Evolutionary conservation across 2,888 invertebrate genomes (phyloP).

Genomic region (Zelleria hepariella): DNA sequence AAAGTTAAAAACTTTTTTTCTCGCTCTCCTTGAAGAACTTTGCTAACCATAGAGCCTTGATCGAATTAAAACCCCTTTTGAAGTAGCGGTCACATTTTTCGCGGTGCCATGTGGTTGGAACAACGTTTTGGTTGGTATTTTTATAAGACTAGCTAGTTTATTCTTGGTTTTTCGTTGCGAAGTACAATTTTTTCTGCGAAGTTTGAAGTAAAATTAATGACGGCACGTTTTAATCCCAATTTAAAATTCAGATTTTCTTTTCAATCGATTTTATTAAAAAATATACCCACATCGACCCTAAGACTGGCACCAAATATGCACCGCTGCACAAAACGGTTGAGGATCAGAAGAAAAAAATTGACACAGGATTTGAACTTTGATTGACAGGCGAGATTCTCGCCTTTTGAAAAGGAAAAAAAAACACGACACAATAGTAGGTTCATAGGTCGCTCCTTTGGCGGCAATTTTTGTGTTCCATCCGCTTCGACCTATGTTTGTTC

Average conservation of each 20-base stretch:
- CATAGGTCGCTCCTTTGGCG: conserved; percentile 28
- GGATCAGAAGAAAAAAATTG: conserved; percentile 23
- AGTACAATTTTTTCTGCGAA: too few species aligned
- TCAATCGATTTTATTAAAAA: background rate
- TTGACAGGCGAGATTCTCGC: conserved; percentile 31
- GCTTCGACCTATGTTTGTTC: conserved; percentile 21
- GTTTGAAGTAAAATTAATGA: too few species aligned
- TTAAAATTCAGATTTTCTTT: background rate
- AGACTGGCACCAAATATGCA: conserved; percentile 20
- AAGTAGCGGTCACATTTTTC: background rate
- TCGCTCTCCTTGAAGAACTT: background rate
- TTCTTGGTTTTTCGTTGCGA: too few species aligned
- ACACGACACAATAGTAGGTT: conserved; percentile 12
- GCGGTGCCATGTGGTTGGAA: background rate
- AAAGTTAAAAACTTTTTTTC: background rate
- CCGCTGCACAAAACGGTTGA: conserved; percentile 21
- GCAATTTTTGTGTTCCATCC: conserved; percentile 13
- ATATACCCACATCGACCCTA: conserved; percentile 7
- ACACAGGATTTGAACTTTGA: conserved; percentile 28
- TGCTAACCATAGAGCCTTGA: background rate
- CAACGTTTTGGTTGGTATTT: background rate
- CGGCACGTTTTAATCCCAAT: background rate
- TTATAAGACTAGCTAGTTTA: background rate
- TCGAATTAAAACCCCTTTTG: background rate
- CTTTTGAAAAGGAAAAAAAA: conserved; percentile 7